Percentiles rank a stretch among this genome's conserved stretches.
phyloP scores from a whole-genome alignment of 2,797 vertebrate genomes.

The Crax fasciolata region DNA sequence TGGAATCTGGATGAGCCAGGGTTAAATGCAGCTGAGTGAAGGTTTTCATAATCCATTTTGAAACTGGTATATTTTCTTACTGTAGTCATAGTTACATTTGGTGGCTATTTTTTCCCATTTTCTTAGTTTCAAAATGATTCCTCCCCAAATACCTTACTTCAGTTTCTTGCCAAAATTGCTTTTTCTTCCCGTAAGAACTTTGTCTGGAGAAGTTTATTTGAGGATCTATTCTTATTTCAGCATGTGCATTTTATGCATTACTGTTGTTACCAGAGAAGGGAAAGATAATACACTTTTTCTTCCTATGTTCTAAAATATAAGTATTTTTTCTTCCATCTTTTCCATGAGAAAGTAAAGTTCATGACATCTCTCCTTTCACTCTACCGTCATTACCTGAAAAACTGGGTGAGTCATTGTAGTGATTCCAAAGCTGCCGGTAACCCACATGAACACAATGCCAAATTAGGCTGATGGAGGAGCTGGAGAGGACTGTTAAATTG shows the following conservation, averaged over 20 bases:
- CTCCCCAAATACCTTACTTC: neutral
- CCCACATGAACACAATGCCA: neutral
- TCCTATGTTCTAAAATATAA: neutral
- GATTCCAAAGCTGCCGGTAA: neutral
- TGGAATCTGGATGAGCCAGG: neutral
- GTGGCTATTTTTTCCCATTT: neutral
- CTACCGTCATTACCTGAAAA: neutral
- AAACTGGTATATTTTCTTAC: neutral
- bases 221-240: neutral
- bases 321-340: neutral
- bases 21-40: neutral
- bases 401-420: neutral
- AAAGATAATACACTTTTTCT: neutral
- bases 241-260: neutral
- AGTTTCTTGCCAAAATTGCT: neutral
- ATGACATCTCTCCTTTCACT: neutral
- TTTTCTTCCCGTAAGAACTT: neutral
- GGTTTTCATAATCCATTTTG: neutral
- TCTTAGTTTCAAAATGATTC: neutral
- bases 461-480: neutral
- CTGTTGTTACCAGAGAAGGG: neutral
- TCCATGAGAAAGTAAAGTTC: neutral
- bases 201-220: neutral
- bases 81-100: neutral
- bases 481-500: neutral